phyloP scores from a whole-genome alignment of 2,888 invertebrate species.

The Plebejus melissa region DNA sequence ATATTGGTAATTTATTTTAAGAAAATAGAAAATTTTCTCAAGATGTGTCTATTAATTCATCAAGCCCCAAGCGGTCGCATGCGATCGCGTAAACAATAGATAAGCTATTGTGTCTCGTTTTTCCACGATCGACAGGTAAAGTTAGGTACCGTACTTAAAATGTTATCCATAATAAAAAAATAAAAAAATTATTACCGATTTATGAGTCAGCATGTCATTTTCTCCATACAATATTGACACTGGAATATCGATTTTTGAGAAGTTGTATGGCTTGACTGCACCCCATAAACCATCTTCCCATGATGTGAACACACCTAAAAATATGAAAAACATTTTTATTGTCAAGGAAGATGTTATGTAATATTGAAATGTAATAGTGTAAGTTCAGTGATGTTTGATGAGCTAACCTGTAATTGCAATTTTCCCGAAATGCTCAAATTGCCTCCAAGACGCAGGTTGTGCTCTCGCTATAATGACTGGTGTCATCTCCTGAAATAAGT shows the following conservation, averaged over 20 bases:
- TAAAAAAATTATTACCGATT: conserved; percentile 51
- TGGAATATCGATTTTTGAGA: conserved; percentile 79
- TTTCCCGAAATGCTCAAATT: conserved; percentile 46
- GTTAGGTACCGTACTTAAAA: not conserved
- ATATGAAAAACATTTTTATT: not conserved
- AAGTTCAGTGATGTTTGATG: not conserved
- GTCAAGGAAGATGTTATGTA: not conserved
- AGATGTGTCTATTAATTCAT: not conserved
- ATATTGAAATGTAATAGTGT: not conserved
- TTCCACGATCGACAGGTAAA: too few species aligned
- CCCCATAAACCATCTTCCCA: conserved; percentile 76
- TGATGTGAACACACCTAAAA: conserved; percentile 77
- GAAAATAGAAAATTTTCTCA: not conserved
- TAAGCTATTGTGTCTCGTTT: too few species aligned
- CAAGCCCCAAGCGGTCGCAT: too few species aligned
- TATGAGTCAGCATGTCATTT: conserved; percentile 80
- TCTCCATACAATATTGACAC: conserved; percentile 80
- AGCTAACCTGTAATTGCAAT: conserved; percentile 41
- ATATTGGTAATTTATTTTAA: not conserved
- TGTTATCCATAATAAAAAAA: not conserved
- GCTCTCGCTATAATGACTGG: conserved; percentile 43
- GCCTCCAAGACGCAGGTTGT: conserved; percentile 45
- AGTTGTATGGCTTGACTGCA: conserved; percentile 76
- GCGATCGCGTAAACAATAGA: too few species aligned
- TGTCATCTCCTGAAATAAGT: conserved; percentile 49